A percentile compares a stretch with the other conserved stretches of the same genome.
phyloP scores from a whole-genome alignment of 2,888 invertebrate genomes.

The Chironomus tentans region DNA sequence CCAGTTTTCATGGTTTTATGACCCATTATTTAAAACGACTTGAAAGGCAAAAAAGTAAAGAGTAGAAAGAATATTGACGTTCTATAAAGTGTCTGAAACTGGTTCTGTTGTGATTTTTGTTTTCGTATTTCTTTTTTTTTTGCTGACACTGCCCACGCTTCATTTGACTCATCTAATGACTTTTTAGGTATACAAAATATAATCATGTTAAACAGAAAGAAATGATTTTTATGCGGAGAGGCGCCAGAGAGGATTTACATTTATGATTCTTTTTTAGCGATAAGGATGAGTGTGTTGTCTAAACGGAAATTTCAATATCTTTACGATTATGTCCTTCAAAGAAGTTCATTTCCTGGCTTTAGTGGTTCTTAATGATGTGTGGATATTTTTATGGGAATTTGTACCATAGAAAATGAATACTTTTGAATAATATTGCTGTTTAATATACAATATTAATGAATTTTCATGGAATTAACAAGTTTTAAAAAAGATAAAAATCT shows the following conservation, averaged over 20 bases:
- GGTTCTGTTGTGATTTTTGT: not conserved
- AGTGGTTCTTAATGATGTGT: too few relatives aligned
- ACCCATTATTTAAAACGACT: constrained; percentile 28
- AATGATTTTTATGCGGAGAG: too few relatives aligned
- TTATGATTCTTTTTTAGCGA: too few relatives aligned
- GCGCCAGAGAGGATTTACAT: too few relatives aligned
- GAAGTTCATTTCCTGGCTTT: not conserved
- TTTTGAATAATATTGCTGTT: too few relatives aligned
- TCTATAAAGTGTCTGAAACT: constrained; percentile 31
- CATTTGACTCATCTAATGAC: not conserved
- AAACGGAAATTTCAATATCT: not conserved
- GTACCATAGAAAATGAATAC: too few relatives aligned
- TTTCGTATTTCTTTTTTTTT: not conserved
- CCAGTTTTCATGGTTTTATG: not conserved
- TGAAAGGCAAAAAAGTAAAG: constrained; percentile 27
- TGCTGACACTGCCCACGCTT: constrained; percentile 2
- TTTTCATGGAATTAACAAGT: too few relatives aligned
- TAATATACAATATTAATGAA: too few relatives aligned
- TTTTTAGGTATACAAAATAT: not conserved
- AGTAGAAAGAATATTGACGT: constrained; percentile 33
- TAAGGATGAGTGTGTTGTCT: too few relatives aligned
- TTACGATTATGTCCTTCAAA: not conserved
- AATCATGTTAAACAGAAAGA: too few relatives aligned
- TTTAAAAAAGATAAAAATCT: too few relatives aligned
- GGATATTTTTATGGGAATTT: too few relatives aligned